Evolutionary conservation across 2,888 invertebrate genomes (phyloP).

Genomic region (Phytoseiulus persimilis): DNA sequence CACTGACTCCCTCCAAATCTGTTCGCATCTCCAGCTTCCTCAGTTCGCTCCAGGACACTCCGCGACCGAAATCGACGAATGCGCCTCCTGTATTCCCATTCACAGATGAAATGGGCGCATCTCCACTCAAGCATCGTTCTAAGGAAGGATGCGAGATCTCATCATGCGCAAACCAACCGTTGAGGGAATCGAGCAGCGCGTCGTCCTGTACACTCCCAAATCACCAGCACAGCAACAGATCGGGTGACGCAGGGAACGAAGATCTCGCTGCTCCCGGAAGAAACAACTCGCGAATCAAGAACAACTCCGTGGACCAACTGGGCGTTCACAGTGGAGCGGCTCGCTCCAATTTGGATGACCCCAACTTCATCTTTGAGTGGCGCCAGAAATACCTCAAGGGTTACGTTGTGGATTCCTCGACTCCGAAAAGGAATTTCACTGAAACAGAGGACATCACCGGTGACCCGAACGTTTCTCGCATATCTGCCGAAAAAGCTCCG

Average conservation of each 20-base stretch:
- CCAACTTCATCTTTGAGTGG: conserved; percentile 22
- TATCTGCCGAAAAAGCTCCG: background rate
- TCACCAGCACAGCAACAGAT: background rate
- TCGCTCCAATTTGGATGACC: background rate
- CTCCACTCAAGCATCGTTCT: background rate
- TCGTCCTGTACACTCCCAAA: too few species aligned
- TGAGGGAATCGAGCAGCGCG: background rate
- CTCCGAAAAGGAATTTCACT: background rate
- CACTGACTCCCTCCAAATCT: background rate
- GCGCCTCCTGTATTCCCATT: background rate
- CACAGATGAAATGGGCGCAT: background rate
- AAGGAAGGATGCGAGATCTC: background rate
- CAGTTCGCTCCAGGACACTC: background rate
- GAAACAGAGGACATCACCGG: background rate
- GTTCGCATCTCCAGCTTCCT: background rate
- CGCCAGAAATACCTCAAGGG: conserved; percentile 26
- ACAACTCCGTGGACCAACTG: background rate
- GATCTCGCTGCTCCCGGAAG: background rate
- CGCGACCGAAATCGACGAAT: background rate
- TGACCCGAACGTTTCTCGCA: background rate
- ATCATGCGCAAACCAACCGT: background rate
- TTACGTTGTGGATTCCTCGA: background rate
- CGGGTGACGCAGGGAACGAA: background rate
- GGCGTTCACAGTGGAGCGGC: too few species aligned
- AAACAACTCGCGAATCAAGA: background rate